phyloP scores from a whole-genome alignment of 2,888 invertebrate genomes.

The Amiota mariae region DNA sequence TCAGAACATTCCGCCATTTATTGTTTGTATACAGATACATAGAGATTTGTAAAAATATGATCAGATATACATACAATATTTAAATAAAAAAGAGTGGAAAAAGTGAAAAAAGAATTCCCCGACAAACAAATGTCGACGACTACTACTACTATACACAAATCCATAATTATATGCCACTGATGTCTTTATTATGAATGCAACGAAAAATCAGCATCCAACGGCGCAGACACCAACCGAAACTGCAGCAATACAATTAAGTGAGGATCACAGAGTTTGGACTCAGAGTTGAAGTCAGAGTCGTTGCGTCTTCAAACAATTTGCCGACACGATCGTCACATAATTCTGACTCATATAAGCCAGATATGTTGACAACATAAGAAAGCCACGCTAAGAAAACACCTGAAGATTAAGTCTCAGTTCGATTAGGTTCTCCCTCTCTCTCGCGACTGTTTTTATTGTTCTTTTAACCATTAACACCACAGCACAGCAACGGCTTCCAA shows the following conservation, averaged over 20 bases:
- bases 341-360: slow-evolving; percentile 68
- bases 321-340: slow-evolving; percentile 60
- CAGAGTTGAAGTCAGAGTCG: not conserved
- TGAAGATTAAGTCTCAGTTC: slow-evolving; percentile 70
- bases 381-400: slow-evolving; percentile 52
- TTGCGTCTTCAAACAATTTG: slow-evolving; percentile 52
- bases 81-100: not conserved
- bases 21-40: slow-evolving; percentile 41
- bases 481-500: slow-evolving; percentile 44
- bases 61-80: not conserved
- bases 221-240: slow-evolving; percentile 23
- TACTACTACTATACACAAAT: slow-evolving; percentile 51
- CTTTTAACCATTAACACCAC: slow-evolving; percentile 38
- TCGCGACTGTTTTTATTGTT: slow-evolving; percentile 52
- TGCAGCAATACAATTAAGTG: not conserved
- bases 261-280: too few species aligned
- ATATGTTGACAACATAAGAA: slow-evolving; percentile 73
- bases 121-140: slow-evolving; percentile 38
- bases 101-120: not conserved
- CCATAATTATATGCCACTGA: slow-evolving; percentile 70
- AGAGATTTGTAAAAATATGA: slow-evolving; percentile 34
- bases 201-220: slow-evolving; percentile 36
- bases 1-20: slow-evolving; percentile 31
- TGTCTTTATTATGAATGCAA: slow-evolving; percentile 68
- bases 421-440: slow-evolving; percentile 43